These are phyloP conservation scores for Tineola bisselliella DNA, from an alignment of 2,888 invertebrate genomes.

Conservation along the genomic window DNA sequence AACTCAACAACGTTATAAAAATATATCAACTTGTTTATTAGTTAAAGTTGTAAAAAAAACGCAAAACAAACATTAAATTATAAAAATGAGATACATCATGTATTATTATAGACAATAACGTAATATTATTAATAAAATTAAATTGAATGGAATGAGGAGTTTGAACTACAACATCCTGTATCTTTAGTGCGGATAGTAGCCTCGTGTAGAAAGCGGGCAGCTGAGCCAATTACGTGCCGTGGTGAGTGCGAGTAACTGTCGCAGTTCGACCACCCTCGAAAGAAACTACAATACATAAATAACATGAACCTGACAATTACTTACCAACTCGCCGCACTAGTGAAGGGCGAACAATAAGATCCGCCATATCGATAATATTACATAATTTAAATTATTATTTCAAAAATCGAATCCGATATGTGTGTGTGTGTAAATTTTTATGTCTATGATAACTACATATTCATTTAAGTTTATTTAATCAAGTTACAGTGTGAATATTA, in stretches of 20 bases:
- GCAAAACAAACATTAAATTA: no score
- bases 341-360: background rate
- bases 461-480: no score
- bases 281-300: constrained; percentile 7
- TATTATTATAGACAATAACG: background rate
- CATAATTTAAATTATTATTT: background rate
- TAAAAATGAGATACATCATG: background rate
- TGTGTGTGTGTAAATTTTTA: no score
- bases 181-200: constrained; percentile 15
- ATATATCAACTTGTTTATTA: no score
- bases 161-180: constrained; percentile 24
- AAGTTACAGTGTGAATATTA: no score
- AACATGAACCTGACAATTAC: constrained; percentile 7
- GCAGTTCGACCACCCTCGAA: constrained; percentile 17
- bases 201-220: constrained; percentile 36
- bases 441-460: no score
- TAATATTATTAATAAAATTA: background rate
- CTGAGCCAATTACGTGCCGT: constrained; percentile 41
- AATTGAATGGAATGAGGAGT: background rate
- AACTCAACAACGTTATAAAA: no score
- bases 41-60: no score
- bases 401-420: background rate
- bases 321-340: constrained; percentile 4
- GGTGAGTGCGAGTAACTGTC: constrained; percentile 21
- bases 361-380: background rate